These are phyloP conservation scores for Willisornis vidua DNA, from an alignment of 2,113 vertebrate genomes.

Conservation along the genomic window DNA sequence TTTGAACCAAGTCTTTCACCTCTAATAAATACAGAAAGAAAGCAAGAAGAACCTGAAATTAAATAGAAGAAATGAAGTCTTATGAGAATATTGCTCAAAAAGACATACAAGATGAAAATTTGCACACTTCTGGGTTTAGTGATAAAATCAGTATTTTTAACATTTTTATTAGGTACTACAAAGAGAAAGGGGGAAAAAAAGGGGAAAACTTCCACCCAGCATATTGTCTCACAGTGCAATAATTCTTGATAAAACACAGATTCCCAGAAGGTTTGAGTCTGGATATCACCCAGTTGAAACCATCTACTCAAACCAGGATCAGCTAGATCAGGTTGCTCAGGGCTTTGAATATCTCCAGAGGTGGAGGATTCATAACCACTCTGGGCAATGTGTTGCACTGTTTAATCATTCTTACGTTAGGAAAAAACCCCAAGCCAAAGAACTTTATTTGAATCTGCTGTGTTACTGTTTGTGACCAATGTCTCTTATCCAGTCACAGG, in stretches of 20 bases:
- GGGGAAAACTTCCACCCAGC: not conserved
- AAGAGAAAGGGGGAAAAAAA: not conserved
- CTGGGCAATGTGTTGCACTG: not conserved
- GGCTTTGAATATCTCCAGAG: not conserved
- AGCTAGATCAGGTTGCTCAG: not conserved
- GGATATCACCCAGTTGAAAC: not conserved
- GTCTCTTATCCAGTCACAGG: not conserved
- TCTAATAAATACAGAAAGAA: not conserved
- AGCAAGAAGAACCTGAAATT: not conserved
- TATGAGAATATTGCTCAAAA: not conserved
- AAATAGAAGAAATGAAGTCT: not conserved
- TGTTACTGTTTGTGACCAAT: not conserved
- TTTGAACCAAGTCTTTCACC: not conserved
- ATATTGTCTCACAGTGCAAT: not conserved
- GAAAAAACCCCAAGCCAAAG: not conserved
- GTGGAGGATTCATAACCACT: rapidly evolving
- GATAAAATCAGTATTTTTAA: not conserved
- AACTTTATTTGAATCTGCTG: not conserved
- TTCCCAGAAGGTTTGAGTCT: not conserved
- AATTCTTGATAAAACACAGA: not conserved
- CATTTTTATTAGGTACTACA: not conserved
- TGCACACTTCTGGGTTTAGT: not conserved
- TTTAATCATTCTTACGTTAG: not conserved
- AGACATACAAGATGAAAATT: not conserved
- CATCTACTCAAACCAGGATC: not conserved